These are phyloP conservation scores for Scaptomyza cyrtandrae DNA, from an alignment of 2,888 invertebrate genomes.

Conservation along the genomic window DNA sequence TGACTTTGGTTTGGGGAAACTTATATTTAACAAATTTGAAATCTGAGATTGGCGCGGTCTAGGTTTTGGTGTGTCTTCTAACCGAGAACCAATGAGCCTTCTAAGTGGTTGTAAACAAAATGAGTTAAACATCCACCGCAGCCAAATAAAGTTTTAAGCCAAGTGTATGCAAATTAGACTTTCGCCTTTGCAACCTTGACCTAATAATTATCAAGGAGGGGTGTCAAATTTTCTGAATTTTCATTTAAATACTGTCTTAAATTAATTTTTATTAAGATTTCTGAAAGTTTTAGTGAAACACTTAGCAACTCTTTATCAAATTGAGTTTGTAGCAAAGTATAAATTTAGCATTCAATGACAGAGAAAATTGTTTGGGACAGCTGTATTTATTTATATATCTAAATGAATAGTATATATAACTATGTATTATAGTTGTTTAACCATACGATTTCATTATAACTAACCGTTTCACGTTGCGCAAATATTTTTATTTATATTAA, in stretches of 20 bases:
- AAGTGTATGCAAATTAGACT: background rate
- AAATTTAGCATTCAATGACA: background rate
- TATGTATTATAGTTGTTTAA: background rate
- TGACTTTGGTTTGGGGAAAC: too few species aligned
- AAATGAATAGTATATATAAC: too few species aligned
- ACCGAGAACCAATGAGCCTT: background rate
- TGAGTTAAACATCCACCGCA: background rate
- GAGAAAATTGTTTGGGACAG: too few species aligned
- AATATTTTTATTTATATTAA: background rate
- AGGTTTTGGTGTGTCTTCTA: too few species aligned
- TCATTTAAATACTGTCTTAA: too few species aligned
- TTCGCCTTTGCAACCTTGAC: background rate
- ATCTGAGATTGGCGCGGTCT: too few species aligned
- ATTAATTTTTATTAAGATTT: background rate
- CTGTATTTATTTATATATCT: too few species aligned
- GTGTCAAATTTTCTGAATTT: background rate
- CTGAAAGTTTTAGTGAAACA: background rate
- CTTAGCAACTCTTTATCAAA: background rate
- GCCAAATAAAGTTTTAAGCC: constrained; percentile 1
- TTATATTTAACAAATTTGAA: too few species aligned
- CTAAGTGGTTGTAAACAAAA: background rate
- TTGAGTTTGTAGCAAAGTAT: background rate
- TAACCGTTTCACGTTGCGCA: too few species aligned
- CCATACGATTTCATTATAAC: background rate
- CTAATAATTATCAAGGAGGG: rapidly evolving